Evolutionary conservation across 2,113 vertebrate genomes (phyloP).

Genomic region (Bubo bubo): DNA sequence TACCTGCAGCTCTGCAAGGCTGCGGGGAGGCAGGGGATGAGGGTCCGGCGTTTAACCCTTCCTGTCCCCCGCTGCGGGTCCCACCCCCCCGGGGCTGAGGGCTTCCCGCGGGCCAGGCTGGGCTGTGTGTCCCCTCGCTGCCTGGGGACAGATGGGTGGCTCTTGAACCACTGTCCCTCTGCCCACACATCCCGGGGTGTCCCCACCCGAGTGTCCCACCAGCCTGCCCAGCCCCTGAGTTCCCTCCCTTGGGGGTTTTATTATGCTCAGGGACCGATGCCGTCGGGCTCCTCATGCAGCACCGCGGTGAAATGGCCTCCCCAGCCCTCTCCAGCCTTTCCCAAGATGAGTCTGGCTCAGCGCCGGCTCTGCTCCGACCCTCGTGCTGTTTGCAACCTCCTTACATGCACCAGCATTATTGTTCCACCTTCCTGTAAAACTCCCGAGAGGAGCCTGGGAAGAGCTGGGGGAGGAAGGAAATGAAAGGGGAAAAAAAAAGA

Average conservation of each 20-base stretch:
- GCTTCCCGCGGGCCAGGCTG: not conserved
- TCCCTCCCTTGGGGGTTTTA: not conserved
- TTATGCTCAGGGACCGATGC: rapidly evolving
- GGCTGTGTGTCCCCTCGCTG: not conserved
- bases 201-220: not conserved
- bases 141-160: rapidly evolving
- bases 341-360: rapidly evolving
- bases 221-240: not conserved
- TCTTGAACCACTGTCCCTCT: rapidly evolving
- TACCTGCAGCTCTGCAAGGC: not conserved
- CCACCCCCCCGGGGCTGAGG: not conserved
- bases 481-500: rapidly evolving
- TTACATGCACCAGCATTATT: rapidly evolving
- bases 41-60: not conserved
- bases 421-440: rapidly evolving
- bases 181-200: rapidly evolving
- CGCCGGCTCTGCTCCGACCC: not conserved
- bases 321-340: not conserved
- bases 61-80: rapidly evolving
- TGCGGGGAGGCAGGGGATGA: not conserved
- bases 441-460: not conserved
- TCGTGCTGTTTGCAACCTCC: not conserved
- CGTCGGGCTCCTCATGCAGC: rapidly evolving
- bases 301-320: rapidly evolving
- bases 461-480: not conserved